Evolutionary conservation across 2,797 vertebrate species (phyloP).

Genomic region (Odontamblyopus rebecca): DNA sequence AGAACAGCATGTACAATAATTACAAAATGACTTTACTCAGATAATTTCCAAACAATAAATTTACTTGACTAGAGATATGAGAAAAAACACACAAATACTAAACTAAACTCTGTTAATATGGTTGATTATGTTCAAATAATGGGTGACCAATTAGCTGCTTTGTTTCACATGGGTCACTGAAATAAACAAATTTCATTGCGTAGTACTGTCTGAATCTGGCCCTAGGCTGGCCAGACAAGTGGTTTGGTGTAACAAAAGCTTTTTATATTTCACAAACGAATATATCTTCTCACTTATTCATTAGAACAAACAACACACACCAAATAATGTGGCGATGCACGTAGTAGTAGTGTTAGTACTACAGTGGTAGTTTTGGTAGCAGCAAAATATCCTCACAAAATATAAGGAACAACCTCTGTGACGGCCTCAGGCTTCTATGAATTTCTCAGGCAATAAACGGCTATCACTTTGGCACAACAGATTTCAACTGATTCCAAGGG

Average conservation of each 20-base stretch:
- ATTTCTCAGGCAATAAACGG: background rate
- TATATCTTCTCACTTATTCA: too few species aligned
- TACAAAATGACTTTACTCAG: constrained; percentile 24
- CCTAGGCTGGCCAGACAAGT: too few species aligned
- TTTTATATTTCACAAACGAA: too few species aligned
- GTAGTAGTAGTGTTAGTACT: background rate
- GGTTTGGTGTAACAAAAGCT: too few species aligned
- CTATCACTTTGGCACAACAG: constrained; percentile 16
- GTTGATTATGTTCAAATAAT: too few species aligned
- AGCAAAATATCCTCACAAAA: background rate
- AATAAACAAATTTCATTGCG: too few species aligned
- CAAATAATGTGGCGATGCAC: background rate
- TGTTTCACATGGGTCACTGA: too few species aligned
- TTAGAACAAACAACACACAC: background rate
- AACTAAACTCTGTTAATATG: too few species aligned
- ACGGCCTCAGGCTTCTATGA: background rate
- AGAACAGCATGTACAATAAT: constrained; percentile 41
- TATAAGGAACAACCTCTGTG: background rate
- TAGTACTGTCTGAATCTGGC: too few species aligned
- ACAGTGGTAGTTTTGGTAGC: background rate
- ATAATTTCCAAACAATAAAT: constrained; percentile 11
- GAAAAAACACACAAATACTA: background rate
- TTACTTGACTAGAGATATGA: background rate
- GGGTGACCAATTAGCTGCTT: too few species aligned
- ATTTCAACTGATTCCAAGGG: constrained; percentile 26